Evolutionary conservation across 2,888 invertebrate species (phyloP).

Genomic region (Celastrina argiolus): DNA sequence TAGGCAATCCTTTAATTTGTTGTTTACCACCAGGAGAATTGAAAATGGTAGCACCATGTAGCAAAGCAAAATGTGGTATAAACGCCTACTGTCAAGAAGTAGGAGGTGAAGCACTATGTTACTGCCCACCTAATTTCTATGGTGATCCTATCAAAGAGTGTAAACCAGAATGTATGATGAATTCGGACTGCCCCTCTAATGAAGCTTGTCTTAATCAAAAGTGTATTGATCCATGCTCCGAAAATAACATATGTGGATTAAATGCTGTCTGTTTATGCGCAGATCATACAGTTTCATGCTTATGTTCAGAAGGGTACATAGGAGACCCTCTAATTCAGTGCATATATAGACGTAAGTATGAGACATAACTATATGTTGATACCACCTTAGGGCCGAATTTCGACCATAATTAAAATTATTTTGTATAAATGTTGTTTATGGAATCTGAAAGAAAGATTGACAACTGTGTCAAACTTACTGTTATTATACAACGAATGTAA

Average conservation of each 20-base stretch:
- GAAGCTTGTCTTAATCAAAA: constrained; percentile 86
- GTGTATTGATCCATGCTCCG: constrained; percentile 84
- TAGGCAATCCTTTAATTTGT: constrained; percentile 87
- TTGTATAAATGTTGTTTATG: too few relatives aligned
- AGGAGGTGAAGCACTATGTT: constrained; percentile 84
- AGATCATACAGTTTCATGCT: constrained; percentile 90
- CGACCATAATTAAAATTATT: too few relatives aligned
- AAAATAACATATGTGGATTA: constrained; percentile 85
- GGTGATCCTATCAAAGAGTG: constrained; percentile 89
- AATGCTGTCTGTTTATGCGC: constrained; percentile 88
- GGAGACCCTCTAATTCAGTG: constrained; percentile 90
- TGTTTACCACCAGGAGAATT: constrained; percentile 81
- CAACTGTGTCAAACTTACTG: too few relatives aligned
- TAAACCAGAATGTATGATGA: constrained; percentile 88
- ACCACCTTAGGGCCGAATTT: too few relatives aligned
- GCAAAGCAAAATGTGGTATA: constrained; percentile 85
- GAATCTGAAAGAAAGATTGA: too few relatives aligned
- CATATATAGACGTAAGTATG: constrained; percentile 70
- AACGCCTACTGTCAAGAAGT: constrained; percentile 88
- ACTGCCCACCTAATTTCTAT: constrained; percentile 84
- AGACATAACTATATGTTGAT: too few relatives aligned
- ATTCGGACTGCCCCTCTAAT: constrained; percentile 86
- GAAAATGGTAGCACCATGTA: constrained; percentile 81
- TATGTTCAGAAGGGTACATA: constrained; percentile 85
- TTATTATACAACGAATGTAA: too few relatives aligned